These are phyloP conservation scores for Propithecus deckenii DNA, from an alignment of 2,797 vertebrate genomes.

Conservation along the genomic window DNA sequence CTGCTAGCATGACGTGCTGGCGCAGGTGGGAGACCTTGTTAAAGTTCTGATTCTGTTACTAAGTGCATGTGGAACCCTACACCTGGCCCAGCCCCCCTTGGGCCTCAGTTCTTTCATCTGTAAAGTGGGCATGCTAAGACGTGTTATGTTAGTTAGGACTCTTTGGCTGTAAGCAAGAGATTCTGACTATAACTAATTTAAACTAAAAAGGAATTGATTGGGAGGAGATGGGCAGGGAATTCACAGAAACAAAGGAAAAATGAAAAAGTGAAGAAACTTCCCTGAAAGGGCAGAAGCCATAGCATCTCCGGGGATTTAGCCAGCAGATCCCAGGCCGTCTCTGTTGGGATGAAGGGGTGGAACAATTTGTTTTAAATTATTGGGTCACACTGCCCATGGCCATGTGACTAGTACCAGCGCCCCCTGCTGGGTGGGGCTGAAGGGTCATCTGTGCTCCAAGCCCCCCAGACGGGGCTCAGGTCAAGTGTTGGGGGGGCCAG, in stretches of 20 bases:
- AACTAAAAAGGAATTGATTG: neutral
- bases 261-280: neutral
- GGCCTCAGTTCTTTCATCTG: neutral
- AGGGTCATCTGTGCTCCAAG: neutral
- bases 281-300: neutral
- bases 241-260: neutral
- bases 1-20: too few relatives aligned
- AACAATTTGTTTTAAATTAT: neutral
- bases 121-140: neutral
- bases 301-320: neutral
- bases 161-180: neutral
- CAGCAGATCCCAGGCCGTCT: neutral
- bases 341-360: neutral
- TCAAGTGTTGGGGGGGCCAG: neutral
- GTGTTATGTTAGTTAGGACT: neutral
- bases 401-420: neutral
- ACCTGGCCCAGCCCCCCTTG: neutral
- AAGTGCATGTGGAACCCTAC: neutral
- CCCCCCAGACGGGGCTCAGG: too few relatives aligned
- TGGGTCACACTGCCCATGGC: neutral
- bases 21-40: neutral
- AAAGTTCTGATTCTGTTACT: neutral
- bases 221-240: neutral
- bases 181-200: neutral
- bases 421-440: neutral